Percentiles rank a stretch among this genome's conserved stretches.
phyloP scores from a whole-genome alignment of 2,113 vertebrate species.

The Ploceus nigricollis region DNA sequence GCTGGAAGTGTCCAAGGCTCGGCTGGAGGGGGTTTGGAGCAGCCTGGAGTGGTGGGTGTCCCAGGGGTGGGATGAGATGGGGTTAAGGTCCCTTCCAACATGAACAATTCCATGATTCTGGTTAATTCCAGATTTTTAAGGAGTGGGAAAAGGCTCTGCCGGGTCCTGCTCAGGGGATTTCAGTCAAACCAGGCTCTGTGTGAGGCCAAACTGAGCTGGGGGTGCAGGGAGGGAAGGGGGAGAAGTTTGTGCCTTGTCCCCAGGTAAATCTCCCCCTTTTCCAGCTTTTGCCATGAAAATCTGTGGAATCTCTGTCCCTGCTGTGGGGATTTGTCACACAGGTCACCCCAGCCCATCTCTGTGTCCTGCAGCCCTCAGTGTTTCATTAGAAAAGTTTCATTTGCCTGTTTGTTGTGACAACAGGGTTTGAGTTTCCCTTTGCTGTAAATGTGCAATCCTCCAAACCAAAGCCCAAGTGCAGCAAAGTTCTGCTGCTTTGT shows the following conservation, averaged over 20 bases:
- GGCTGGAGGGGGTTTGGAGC: not conserved
- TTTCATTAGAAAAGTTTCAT: not conserved
- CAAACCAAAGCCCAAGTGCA: not conserved
- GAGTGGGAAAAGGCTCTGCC: not conserved
- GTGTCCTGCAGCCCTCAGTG: fast-evolving
- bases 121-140: not conserved
- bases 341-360: not conserved
- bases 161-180: not conserved
- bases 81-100: not conserved
- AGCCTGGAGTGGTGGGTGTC: not conserved
- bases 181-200: not conserved
- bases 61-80: not conserved
- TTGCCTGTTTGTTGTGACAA: not conserved
- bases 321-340: fast-evolving
- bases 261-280: not conserved
- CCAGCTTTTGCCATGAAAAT: not conserved
- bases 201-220: not conserved
- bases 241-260: not conserved
- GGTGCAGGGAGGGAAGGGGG: not conserved
- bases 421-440: not conserved
- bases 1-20: not conserved
- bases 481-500: not conserved
- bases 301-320: fast-evolving
- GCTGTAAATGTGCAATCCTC: not conserved
- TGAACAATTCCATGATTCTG: fast-evolving